A percentile compares a stretch with the other conserved stretches of the same genome.
Evolutionary conservation across 2,113 vertebrate genomes (phyloP).

Genomic region (Nothocercus nigrocapillus): DNA sequence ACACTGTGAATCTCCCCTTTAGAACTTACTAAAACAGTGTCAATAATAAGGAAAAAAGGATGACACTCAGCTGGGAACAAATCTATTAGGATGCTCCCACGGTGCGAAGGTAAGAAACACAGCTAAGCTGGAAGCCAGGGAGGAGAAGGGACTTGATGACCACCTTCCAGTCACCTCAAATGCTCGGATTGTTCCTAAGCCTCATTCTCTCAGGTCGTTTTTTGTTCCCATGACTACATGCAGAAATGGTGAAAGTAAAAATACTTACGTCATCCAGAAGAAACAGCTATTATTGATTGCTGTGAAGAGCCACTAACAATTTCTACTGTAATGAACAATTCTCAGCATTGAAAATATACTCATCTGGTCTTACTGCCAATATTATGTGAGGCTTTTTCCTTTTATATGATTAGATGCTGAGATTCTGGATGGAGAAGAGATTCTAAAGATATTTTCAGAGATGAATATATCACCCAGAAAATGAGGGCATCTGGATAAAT

Average conservation of each 20-base stretch:
- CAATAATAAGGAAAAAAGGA: neutral
- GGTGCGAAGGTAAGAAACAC: neutral
- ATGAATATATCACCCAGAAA: conserved; percentile 10
- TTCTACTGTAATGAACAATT: neutral
- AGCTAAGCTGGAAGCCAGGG: neutral
- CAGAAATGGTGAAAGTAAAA: conserved; percentile 53
- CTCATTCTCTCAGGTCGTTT: conserved; percentile 3
- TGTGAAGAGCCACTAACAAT: neutral
- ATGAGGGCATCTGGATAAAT: conserved; percentile 5
- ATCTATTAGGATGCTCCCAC: neutral
- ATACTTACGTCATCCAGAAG: conserved; percentile 41
- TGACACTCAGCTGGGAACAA: neutral
- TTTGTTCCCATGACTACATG: conserved; percentile 67
- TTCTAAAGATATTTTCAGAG: neutral
- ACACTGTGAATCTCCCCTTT: neutral
- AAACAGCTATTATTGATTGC: conserved; percentile 56
- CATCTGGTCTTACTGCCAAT: neutral
- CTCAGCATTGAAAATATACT: neutral
- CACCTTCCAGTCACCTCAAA: neutral
- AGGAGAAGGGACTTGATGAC: neutral
- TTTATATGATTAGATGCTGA: neutral
- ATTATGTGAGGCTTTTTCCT: neutral
- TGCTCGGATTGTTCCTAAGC: neutral
- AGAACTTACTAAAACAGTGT: neutral
- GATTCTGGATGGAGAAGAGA: neutral